Evolutionary conservation across 1,140 invertebrate species (phyloP), one percentile per base, ranked within the genome.

Genomic region (Philaenus spumarius): DNA sequence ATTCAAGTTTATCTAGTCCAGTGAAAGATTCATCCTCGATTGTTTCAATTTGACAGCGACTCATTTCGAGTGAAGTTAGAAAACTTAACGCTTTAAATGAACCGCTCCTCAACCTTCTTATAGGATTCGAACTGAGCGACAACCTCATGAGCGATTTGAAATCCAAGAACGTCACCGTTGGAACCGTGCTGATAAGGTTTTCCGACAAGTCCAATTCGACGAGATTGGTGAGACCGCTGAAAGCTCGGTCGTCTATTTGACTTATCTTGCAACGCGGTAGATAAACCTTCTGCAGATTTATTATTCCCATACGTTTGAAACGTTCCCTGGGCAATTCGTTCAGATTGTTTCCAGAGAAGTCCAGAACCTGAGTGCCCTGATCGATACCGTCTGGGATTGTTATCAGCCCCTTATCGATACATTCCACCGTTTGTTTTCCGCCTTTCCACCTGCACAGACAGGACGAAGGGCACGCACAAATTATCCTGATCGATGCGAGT

Each of bases 361-460:
- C 89, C 23, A 95, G 73, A 5, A 94, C 91, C 76, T 95, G 90
- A 0, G 90, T 93, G 64, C 85, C 89, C n/a, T 87, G 82, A 64
- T 91, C 86, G 64, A 95, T 84, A 23, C 87, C 85, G 60, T 82
- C 80, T 1, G 93, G 93, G 40, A 92, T 82, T 4, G 80, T 76
- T 37, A 82, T 80, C n/a, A 92, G 73, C 30, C 81, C 80, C 69
- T 85, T 84, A 43, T 85, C 82, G 11, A 83, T 79, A 73, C 91
- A 95, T 69, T 94, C 90, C 2, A 93, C 90, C 58, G 87, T 89
- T 67, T 91, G 84, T 70, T 95, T 95, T 1, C 91, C 92, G 67
- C 86, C 84, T 71, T 93, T 94, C 92, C 92, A 94, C 67, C 91
- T 93, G 75, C 92, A 95, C 11, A 80, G 76, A 71, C 92, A 95